A percentile compares a stretch with the other conserved stretches of the same genome.
Conservation (phyloP, 2,888 invertebrate species). For the Argyra leucocephala region DNA sequence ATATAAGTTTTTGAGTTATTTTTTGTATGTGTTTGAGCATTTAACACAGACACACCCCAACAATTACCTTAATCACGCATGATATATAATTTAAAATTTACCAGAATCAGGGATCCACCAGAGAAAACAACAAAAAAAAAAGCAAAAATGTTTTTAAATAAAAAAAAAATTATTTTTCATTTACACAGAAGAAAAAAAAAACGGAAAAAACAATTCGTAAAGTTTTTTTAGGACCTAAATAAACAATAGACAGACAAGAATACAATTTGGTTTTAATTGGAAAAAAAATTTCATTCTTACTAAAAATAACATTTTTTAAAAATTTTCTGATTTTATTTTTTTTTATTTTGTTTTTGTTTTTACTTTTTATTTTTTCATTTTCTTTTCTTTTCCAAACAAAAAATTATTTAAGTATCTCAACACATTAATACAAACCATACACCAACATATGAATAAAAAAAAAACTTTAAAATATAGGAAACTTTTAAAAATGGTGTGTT, state of each 20-base stretch:
- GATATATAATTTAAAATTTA: too few species aligned
- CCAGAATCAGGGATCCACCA: too few species aligned
- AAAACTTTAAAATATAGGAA: slow-evolving; percentile 1
- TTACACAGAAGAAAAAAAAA: not conserved
- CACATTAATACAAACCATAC: too few species aligned
- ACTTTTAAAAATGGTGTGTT: too few species aligned
- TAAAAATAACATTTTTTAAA: not conserved
- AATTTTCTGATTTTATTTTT: not conserved
- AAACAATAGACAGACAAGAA: slow-evolving; percentile 38
- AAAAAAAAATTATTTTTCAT: not conserved
- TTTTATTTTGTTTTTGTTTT: not conserved
- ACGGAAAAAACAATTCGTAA: slow-evolving; percentile 18
- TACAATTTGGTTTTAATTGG: slow-evolving; percentile 45
- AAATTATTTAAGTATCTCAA: too few species aligned
- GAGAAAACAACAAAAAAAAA: too few species aligned
- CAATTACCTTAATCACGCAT: too few species aligned
- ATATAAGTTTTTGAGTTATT: too few species aligned
- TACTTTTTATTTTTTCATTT: not conserved
- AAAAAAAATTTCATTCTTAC: slow-evolving; percentile 28
- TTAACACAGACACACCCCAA: too few species aligned
- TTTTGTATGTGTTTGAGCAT: too few species aligned
- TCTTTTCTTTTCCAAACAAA: not conserved
- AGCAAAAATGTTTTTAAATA: not conserved
- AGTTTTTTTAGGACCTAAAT: slow-evolving; percentile 34
- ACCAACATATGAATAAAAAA: not conserved